Evolutionary conservation across 2,113 vertebrate genomes (phyloP).

Genomic region (Pleuronectes platessa): DNA sequence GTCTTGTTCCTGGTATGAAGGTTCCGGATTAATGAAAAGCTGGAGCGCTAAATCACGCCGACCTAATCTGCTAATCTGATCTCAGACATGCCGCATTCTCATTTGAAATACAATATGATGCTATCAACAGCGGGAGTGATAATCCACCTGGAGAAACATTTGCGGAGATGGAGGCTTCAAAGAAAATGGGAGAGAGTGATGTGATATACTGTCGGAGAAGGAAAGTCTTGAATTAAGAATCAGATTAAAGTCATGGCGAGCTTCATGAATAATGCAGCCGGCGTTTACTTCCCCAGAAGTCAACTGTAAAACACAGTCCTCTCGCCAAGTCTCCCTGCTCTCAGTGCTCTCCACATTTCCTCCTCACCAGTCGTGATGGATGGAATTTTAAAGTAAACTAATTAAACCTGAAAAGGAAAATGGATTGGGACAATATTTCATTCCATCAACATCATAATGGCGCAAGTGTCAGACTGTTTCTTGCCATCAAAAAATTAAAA

Average conservation of each 20-base stretch:
- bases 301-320: conserved; percentile 85
- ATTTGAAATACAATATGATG: conserved; percentile 58
- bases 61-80: conserved; percentile 45
- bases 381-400: conserved; percentile 93
- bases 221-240: conserved; percentile 74
- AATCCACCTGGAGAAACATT: conserved; percentile 48
- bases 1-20: conserved; percentile 24
- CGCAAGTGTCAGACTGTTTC: conserved; percentile 88
- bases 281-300: conserved; percentile 84
- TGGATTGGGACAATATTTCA: conserved; percentile 91
- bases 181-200: conserved; percentile 45
- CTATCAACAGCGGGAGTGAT: conserved; percentile 48
- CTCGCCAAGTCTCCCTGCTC: conserved; percentile 74
- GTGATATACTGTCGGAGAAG: conserved; percentile 63
- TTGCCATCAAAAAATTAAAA: conserved; percentile 94
- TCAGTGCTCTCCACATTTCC: conserved; percentile 83
- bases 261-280: conserved; percentile 88
- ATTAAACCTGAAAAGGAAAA: conserved; percentile 89
- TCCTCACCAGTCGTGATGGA: conserved; percentile 90
- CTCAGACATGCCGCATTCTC: conserved; percentile 21
- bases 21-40: conserved; percentile 47
- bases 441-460: conserved; percentile 86
- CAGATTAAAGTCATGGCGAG: conserved; percentile 75
- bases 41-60: conserved; percentile 25
- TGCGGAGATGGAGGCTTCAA: conserved; percentile 48